phyloP scores from a whole-genome alignment of 2,888 invertebrate species.

The Microchrysa polita region DNA sequence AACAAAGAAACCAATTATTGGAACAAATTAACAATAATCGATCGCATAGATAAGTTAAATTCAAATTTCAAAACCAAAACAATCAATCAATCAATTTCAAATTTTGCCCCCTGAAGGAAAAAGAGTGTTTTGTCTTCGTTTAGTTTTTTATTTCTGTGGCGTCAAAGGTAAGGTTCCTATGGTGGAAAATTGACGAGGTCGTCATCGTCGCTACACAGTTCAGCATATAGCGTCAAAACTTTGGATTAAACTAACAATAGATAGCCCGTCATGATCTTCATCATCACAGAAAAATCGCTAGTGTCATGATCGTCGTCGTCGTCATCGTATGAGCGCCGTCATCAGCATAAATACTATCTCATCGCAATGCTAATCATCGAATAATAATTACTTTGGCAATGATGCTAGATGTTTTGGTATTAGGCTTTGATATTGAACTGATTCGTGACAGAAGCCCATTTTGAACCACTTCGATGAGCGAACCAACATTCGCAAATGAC shows the following conservation, averaged over 20 bases:
- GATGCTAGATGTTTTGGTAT: slow-evolving; percentile 26
- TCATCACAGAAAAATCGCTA: slow-evolving; percentile 26
- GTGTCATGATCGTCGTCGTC: slow-evolving; percentile 25
- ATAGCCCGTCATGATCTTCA: slow-evolving; percentile 30
- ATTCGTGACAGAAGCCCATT: slow-evolving; percentile 20
- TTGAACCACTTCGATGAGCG: not conserved
- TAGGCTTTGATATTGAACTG: slow-evolving; percentile 31
- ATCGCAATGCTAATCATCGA: slow-evolving; percentile 38
- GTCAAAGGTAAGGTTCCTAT: slow-evolving; percentile 20
- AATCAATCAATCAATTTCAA: slow-evolving; percentile 51
- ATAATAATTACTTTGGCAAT: slow-evolving; percentile 17
- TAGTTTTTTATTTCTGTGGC: slow-evolving; percentile 35
- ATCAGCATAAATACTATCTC: slow-evolving; percentile 31
- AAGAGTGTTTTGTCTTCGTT: not conserved
- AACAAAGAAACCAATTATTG: slow-evolving; percentile 51
- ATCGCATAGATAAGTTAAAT: slow-evolving; percentile 48
- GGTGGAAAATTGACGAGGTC: slow-evolving; percentile 18
- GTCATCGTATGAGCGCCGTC: slow-evolving; percentile 12
- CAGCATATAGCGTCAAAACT: not conserved
- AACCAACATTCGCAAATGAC: too few species aligned
- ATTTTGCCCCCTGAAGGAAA: slow-evolving; percentile 24
- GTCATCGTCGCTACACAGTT: slow-evolving; percentile 35
- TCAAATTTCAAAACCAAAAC: slow-evolving; percentile 46
- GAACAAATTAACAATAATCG: slow-evolving; percentile 51
- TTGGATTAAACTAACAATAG: slow-evolving; percentile 2